Evolutionary conservation across 2,113 vertebrate genomes (phyloP).

Genomic region (Ailurus styani): DNA sequence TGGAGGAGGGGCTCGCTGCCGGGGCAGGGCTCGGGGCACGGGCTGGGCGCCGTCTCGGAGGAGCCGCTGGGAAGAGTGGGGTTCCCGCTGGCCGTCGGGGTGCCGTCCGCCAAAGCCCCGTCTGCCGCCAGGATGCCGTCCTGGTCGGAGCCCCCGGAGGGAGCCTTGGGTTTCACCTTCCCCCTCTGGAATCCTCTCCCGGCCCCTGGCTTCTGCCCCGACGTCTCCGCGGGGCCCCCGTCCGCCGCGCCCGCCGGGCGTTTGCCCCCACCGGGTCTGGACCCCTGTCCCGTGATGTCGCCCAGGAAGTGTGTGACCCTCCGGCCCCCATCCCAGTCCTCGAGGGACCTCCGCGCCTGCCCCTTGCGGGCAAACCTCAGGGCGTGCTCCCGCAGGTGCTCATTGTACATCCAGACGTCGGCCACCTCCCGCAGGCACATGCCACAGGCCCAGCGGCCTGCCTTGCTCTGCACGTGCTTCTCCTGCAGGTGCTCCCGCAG

Average conservation of each 20-base stretch:
- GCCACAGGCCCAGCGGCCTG: constrained; percentile 94
- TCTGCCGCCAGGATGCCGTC: background rate
- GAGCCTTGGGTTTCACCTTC: constrained; percentile 61
- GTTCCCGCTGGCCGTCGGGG: background rate
- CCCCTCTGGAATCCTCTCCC: constrained; percentile 73
- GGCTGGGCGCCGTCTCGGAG: constrained; percentile 44
- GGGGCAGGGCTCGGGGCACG: constrained; percentile 77
- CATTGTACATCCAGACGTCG: constrained; percentile 98
- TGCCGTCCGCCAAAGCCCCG: background rate
- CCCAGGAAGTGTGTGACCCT: constrained; percentile 90
- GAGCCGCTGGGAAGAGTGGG: background rate
- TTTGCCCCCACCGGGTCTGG: constrained; percentile 76
- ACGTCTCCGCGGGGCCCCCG: constrained; percentile 69
- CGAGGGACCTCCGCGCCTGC: constrained; percentile 87
- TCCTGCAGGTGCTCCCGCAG: constrained; percentile 94
- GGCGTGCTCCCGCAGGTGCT: constrained; percentile 95
- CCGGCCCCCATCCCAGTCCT: constrained; percentile 86
- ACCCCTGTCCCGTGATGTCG: constrained; percentile 86
- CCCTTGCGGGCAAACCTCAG: constrained; percentile 93
- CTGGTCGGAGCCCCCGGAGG: rapidly evolving
- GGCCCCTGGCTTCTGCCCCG: constrained; percentile 60
- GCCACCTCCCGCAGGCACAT: constrained; percentile 98
- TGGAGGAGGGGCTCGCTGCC: constrained; percentile 82
- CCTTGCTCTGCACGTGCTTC: constrained; percentile 93
- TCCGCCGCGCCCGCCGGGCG: constrained; percentile 64